A percentile compares a stretch with the other conserved stretches of the same genome.
phyloP scores from a whole-genome alignment of 2,113 vertebrate genomes.

The Erythrolamprus reginae region DNA sequence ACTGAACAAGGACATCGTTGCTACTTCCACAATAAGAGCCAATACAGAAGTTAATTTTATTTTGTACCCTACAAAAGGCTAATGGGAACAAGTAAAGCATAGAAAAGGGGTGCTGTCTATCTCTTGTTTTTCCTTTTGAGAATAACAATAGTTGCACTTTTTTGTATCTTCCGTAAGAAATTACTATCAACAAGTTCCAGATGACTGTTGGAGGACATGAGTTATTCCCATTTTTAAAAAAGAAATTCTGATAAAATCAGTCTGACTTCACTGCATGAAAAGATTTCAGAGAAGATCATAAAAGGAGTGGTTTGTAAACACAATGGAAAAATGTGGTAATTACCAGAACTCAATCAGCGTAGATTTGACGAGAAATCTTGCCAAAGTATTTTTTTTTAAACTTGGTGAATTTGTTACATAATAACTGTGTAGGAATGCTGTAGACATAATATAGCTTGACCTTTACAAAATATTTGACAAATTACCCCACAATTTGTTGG shows the following conservation, averaged over 20 bases:
- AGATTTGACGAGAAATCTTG: background rate
- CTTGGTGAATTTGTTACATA: too few species aligned
- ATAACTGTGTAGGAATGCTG: background rate
- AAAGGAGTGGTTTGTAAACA: background rate
- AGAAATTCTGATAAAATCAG: background rate
- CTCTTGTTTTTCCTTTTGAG: background rate
- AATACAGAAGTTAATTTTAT: background rate
- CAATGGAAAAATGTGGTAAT: background rate
- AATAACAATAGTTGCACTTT: background rate
- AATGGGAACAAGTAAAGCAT: background rate
- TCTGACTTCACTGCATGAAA: background rate
- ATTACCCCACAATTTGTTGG: background rate
- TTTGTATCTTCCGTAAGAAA: background rate
- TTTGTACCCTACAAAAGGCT: background rate
- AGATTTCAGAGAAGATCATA: background rate
- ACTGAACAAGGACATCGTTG: background rate
- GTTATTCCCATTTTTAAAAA: background rate
- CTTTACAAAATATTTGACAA: background rate
- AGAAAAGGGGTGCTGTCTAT: background rate
- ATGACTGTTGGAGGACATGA: background rate
- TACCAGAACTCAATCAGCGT: background rate
- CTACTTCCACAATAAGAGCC: background rate
- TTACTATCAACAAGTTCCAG: background rate
- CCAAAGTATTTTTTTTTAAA: background rate
- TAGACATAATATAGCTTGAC: background rate